phyloP scores from a whole-genome alignment of 1,140 invertebrate species.

The Microvelia longipes region DNA sequence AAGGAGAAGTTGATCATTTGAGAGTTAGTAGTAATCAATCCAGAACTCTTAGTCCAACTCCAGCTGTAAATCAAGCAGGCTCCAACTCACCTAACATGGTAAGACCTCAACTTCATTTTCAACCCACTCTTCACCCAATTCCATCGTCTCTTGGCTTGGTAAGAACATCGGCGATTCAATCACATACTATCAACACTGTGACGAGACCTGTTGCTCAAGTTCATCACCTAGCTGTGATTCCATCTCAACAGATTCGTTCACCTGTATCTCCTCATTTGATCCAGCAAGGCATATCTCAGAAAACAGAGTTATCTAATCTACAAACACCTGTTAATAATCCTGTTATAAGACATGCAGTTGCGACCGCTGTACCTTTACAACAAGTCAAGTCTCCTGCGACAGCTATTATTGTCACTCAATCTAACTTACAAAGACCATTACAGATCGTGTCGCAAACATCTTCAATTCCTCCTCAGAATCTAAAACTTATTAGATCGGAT shows the following conservation, averaged over 20 bases:
- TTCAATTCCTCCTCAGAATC: conserved; percentile 10
- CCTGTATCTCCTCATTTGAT: neutral
- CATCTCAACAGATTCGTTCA: neutral
- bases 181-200: neutral
- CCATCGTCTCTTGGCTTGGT: neutral
- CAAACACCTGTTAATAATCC: neutral
- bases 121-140: neutral
- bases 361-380: neutral
- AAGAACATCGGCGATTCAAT: neutral
- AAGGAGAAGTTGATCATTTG: neutral
- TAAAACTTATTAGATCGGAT: conserved; percentile 6
- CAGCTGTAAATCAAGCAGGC: neutral
- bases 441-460: conserved; percentile 2
- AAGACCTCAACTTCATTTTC: neutral
- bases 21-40: neutral
- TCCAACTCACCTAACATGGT: neutral
- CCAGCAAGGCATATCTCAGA: neutral
- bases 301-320: neutral
- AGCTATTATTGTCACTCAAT: neutral
- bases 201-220: neutral
- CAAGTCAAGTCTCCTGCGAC: neutral
- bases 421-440: neutral
- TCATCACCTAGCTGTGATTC: conserved; percentile 5
- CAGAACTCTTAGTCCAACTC: neutral
- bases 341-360: neutral